Base-by-base conservation (phyloP, 2,797 vertebrate genomes). In the Notolepis coatsorum region DNA sequence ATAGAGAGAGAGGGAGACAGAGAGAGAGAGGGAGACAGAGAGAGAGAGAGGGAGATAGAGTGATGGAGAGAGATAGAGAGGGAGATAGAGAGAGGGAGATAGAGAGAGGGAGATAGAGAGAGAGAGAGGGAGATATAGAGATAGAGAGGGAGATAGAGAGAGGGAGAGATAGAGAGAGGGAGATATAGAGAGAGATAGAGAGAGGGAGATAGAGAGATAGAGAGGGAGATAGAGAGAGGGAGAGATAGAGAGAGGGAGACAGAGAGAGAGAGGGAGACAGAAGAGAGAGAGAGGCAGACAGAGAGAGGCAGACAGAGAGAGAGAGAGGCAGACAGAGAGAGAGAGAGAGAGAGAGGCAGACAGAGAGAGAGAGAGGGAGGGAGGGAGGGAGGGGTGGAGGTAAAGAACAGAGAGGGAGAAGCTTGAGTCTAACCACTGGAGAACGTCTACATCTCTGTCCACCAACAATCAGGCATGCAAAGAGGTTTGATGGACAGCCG, bases 391-490 rank as follows among this genome's bases (percentile, higher is more conserved):
- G 6, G 59, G 8, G 27, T 1, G 33, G 9, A 20, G 49, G n/a
- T n/a, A n/a, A n/a, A n/a, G n/a, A n/a, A n/a, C n/a, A n/a, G n/a
- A 51, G 49, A 37, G 43, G 67, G 33, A 2, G 7, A 12, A 55
- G 18, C 9, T 10, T 55, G n/a, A 55, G 37, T 41, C 17, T 33
- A 10, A 30, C 21, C n/a, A 5, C 24, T 23, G 4, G 7, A 3
- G 43, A 51, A 68, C 5, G 31, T 42, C 0, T 39, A 68, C 5
- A 33, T 42, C 0, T 39, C 12, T 12, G 10, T 13, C n/a, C 33
- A 25, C 48, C 23, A 56, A 42, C 9, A 4, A 28, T 47, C 46
- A 60, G 54, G 56, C 63, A 77, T 68, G 80, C 68, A 70, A n/a
- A n/a, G 59, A 43, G 50, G 20, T 54, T 33, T 65, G 55, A 61